A percentile compares a stretch with the other conserved stretches of the same genome.
These are phyloP conservation scores for Tribolium madens DNA, from an alignment of 1,140 invertebrate genomes.

Conservation along the genomic window DNA sequence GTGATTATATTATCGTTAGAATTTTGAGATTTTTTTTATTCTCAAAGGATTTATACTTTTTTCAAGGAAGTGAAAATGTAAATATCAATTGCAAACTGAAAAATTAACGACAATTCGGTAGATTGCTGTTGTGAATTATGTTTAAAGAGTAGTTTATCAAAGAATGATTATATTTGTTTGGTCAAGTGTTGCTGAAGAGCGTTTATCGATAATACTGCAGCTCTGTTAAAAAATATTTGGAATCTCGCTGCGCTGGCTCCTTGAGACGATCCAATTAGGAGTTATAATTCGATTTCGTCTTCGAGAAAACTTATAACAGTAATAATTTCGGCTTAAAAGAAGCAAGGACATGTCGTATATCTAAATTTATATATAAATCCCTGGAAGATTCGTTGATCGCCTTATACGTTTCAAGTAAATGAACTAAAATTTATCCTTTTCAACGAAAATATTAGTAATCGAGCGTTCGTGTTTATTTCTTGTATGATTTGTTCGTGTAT, in stretches of 20 bases:
- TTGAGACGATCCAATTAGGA: not conserved
- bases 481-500: not conserved
- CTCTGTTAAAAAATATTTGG: not conserved
- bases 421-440: not conserved
- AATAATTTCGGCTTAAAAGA: slow-evolving; percentile 8
- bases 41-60: too few relatives aligned
- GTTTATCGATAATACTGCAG: not conserved
- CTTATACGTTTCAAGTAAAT: not conserved
- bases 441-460: not conserved
- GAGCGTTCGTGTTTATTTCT: not conserved
- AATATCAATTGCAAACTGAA: too few relatives aligned
- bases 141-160: too few relatives aligned
- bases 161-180: too few relatives aligned
- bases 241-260: not conserved
- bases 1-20: not conserved
- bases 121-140: too few relatives aligned
- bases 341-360: not conserved
- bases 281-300: not conserved
- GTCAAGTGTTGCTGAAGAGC: not conserved
- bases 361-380: slow-evolving; percentile 14
- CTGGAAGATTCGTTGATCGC: not conserved
- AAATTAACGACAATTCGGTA: too few relatives aligned
- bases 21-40: too few relatives aligned
- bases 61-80: too few relatives aligned
- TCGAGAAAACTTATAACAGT: slow-evolving; percentile 2